Base-by-base conservation (phyloP, 2,888 invertebrate species). In the Drosophila atripex region DNA sequence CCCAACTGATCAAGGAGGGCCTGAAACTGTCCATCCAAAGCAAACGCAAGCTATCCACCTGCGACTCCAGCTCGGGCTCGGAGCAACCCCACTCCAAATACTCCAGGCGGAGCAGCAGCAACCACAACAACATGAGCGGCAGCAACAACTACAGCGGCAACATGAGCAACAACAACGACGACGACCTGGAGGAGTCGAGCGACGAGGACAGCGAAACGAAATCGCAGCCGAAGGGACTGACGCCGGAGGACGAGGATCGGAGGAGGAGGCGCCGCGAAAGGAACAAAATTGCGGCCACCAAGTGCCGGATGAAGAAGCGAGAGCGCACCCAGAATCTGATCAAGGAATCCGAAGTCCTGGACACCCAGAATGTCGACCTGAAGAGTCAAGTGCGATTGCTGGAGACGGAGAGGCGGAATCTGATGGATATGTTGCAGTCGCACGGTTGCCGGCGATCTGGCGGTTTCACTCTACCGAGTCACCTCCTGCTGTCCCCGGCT, bases 231-330 rank as follows among this genome's bases (percentile, higher is more conserved):
- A 89, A 90, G 76, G 94, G 94, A 85, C 92, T 97, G 76, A 97
- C 98, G 9, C 96, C 96, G 51, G 97, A 97, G 93, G 97, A 97
- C 89, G 97, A 97, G 92, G 97, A 97, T 89, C 93, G 97, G 35
- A 93, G 97, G 61, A 93, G 96, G 66, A 93, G 97, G 61, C 93
- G 98, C 88, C 94, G 98, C 86, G 98, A 98, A 92, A 93, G 97
- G 80, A 98, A 98, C 92, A 98, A 98, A 93, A 96, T 98, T 75
- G 98, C 98, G 54, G 98, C 98, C 65, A 98, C 98, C 11, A 98
- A 98, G 91, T 98, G 98, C 90, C 94, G 98, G 77, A 94, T 97
- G 93, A 98, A 98, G 93, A 98, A 98, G 91, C 95, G 97, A 39
- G 97, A 97, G 90, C 94, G 96, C 76, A 97, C 97, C 1, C 95